phyloP scores from a whole-genome alignment of 2,797 vertebrate genomes.

The Toxotes lorentzi region DNA sequence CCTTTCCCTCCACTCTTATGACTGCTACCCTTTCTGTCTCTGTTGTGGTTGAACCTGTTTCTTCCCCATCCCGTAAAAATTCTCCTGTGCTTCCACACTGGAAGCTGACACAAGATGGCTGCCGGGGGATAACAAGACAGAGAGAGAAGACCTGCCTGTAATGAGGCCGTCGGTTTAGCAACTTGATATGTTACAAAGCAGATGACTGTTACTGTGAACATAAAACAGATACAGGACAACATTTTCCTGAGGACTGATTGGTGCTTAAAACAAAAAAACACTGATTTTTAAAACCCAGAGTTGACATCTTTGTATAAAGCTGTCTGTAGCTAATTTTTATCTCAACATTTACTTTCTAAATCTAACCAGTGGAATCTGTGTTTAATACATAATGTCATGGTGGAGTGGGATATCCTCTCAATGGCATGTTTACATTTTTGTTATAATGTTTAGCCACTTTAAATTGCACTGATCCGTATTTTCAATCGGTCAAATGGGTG shows the following conservation, averaged over 20 bases:
- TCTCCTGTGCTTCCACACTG: slow-evolving; percentile 17
- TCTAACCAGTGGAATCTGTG: neutral
- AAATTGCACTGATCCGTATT: neutral
- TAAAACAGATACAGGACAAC: neutral
- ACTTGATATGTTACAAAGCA: neutral
- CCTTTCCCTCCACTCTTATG: slow-evolving; percentile 3
- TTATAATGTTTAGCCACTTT: neutral
- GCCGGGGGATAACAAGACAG: slow-evolving; percentile 3
- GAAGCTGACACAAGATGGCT: slow-evolving; percentile 52
- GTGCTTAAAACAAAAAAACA: neutral
- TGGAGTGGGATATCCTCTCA: neutral
- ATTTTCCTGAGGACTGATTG: neutral
- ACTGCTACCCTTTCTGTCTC: slow-evolving; percentile 23
- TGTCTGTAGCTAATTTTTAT: too few species aligned
- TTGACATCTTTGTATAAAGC: too few species aligned
- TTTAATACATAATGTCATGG: neutral
- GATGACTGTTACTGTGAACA: neutral
- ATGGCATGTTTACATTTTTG: neutral
- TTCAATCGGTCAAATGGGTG: neutral
- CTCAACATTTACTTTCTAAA: too few species aligned
- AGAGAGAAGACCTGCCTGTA: neutral
- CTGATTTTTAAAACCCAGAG: too few species aligned
- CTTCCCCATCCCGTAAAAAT: slow-evolving; percentile 33
- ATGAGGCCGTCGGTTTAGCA: neutral
- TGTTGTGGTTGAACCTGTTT: slow-evolving; percentile 44